Evolutionary conservation across 2,797 vertebrate genomes (phyloP), one percentile per base, ranked within the genome.

Genomic region (Nannoperca obscura): DNA sequence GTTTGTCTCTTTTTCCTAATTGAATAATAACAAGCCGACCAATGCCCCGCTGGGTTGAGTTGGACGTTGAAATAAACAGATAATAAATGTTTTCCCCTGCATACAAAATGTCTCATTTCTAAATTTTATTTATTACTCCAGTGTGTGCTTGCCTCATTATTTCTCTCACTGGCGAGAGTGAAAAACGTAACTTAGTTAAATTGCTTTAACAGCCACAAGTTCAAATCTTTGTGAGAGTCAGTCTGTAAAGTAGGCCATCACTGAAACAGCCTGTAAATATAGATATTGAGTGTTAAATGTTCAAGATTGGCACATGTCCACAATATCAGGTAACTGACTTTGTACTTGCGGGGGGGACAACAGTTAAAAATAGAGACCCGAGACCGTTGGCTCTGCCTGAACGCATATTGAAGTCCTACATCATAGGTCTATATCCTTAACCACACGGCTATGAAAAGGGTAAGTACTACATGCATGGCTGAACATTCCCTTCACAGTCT

Each of bases 241-340:
- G 55, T 81, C 58, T 79, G 17, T 81, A 76, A 89, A 92, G 74
- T 78, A 81, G 82, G 76, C 62, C 83, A 81, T 73, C 53, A 61
- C 54, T 63, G 57, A 90, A 90, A 78, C 74, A 42, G 85, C 38
- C 59, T 72, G 87, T 89, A 93, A 93, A 94, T 93, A 94, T 89
- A 95, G 87, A 87, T 82, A 71, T 82, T 60, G 55, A 78, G 87
- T 90, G 86, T 84, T 93, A 87, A 89, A 93, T 88, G 72, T 83
- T 86, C 65, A 74, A 80, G 87, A 92, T 88, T 55, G 88, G 85
- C 94, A 92, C 91, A 94, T 92, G 93, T 89, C 91, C 49, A 36
- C 81, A 86, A 91, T 94, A 95, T 96, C 95, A 95, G 88, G 91
- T 96, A 93, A 93, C 95, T 57, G 80, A 94, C 92, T 94, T 94